A percentile compares a stretch with the other conserved stretches of the same genome.
These are phyloP conservation scores for Lordiphosa mommai DNA, from an alignment of 1,140 invertebrate genomes.

Conservation along the genomic window DNA sequence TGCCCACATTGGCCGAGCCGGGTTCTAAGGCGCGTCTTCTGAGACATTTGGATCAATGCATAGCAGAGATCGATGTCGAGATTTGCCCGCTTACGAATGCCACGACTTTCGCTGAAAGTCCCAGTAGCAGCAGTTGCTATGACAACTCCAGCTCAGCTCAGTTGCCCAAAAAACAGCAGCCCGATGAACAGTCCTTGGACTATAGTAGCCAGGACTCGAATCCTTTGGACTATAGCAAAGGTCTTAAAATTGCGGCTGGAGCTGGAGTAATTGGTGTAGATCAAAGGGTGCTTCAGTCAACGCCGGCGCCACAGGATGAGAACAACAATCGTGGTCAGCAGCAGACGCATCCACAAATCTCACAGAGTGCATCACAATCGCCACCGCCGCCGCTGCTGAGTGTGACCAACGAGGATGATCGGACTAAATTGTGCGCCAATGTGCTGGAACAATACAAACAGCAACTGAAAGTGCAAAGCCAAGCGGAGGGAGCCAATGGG, in stretches of 20 bases:
- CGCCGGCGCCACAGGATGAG: conserved; percentile 56
- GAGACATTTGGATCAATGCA: conserved; percentile 86
- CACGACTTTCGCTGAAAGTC: conserved; percentile 62
- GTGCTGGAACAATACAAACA: conserved; percentile 68
- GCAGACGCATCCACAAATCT: conserved; percentile 13
- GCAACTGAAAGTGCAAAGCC: conserved; percentile 42
- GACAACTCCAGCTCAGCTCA: conserved; percentile 20
- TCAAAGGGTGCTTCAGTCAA: conserved; percentile 32
- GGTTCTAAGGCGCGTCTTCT: conserved; percentile 85
- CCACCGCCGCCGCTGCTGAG: conserved; percentile 4
- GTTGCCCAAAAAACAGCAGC: conserved; percentile 34
- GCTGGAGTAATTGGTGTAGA: conserved; percentile 10
- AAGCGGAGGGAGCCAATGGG: conserved; percentile 36
- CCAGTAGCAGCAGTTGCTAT: conserved; percentile 63
- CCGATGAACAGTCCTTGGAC: conserved; percentile 72
- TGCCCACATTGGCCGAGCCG: conserved; percentile 83
- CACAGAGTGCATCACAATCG: neutral
- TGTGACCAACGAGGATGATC: conserved; percentile 44
- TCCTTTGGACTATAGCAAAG: conserved; percentile 76
- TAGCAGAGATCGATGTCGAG: conserved; percentile 85
- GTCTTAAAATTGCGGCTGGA: conserved; percentile 37
- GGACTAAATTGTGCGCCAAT: conserved; percentile 58
- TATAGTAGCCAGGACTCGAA: conserved; percentile 79
- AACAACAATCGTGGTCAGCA: conserved; percentile 70
- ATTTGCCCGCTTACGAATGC: conserved; percentile 81